Evolutionary conservation across 2,888 invertebrate genomes (phyloP).

Genomic region (Scrobipalpa costella): DNA sequence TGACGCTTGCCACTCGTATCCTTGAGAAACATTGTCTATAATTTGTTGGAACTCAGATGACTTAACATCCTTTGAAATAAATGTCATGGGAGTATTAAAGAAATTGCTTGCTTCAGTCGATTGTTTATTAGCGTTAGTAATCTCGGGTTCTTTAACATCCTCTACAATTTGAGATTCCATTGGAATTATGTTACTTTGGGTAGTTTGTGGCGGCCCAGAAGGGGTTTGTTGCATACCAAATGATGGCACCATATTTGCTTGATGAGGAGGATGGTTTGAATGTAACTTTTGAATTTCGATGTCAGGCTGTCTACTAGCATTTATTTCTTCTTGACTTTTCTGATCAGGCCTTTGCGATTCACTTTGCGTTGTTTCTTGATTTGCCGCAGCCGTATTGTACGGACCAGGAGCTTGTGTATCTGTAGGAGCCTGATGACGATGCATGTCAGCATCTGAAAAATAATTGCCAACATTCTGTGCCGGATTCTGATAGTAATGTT

Average conservation of each 20-base stretch:
- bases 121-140: background rate
- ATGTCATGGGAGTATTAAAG: background rate
- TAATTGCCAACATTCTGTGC: slow-evolving; percentile 31
- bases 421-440: slow-evolving; percentile 3
- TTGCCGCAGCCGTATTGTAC: background rate
- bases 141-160: background rate
- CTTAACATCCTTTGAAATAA: background rate
- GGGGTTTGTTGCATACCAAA: background rate
- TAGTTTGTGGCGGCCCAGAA: background rate
- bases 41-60: background rate
- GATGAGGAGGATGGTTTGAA: background rate
- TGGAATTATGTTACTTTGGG: background rate
- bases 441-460: slow-evolving; percentile 13
- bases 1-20: background rate
- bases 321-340: slow-evolving; percentile 15
- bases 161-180: background rate
- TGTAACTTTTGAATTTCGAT: slow-evolving; percentile 11
- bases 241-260: background rate
- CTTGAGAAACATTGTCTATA: background rate
- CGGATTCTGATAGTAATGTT: slow-evolving; percentile 40
- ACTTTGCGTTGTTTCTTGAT: background rate
- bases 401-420: background rate
- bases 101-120: background rate
- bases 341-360: background rate
- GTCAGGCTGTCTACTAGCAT: slow-evolving; percentile 9